Percentiles rank a stretch among this genome's conserved stretches.
Evolutionary conservation across 92 coral and sea anemone genomes (phyloP).

Genomic region (Galaxea fascicularis): DNA sequence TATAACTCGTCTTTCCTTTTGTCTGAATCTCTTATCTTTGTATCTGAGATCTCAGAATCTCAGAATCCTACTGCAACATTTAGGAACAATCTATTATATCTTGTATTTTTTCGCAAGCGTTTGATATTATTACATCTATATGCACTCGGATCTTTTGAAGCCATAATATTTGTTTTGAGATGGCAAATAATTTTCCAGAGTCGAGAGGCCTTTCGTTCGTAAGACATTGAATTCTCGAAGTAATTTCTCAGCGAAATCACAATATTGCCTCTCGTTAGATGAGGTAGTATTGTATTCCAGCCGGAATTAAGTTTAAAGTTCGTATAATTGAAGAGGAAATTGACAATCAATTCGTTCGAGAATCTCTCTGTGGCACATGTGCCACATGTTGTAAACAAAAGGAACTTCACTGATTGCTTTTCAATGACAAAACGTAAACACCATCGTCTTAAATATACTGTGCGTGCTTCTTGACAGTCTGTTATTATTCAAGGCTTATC

Average conservation of each 20-base stretch:
- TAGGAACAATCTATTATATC: background rate
- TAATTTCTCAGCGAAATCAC: background rate
- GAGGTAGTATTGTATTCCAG: background rate
- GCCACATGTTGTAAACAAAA: slow-evolving; percentile 29
- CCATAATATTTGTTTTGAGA: background rate
- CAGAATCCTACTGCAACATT: background rate
- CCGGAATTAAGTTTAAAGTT: background rate
- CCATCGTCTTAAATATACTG: background rate
- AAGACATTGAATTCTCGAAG: background rate
- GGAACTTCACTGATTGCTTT: background rate
- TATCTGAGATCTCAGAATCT: background rate
- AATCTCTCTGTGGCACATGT: slow-evolving; percentile 10
- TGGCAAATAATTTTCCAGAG: background rate
- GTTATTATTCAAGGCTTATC: background rate
- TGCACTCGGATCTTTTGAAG: background rate
- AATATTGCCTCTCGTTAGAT: background rate
- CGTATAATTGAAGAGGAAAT: slow-evolving; percentile 15
- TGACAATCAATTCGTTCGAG: slow-evolving; percentile 6
- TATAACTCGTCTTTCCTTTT: background rate
- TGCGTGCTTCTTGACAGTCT: background rate
- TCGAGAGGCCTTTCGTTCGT: background rate
- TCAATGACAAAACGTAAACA: background rate
- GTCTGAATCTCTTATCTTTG: slow-evolving; percentile 4
- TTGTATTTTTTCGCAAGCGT: background rate
- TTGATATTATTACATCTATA: background rate